These are phyloP conservation scores for Hydractinia echinata DNA, from an alignment of 30 jellyfish, hydroid and myxozoan genomes.

Conservation along the genomic window DNA sequence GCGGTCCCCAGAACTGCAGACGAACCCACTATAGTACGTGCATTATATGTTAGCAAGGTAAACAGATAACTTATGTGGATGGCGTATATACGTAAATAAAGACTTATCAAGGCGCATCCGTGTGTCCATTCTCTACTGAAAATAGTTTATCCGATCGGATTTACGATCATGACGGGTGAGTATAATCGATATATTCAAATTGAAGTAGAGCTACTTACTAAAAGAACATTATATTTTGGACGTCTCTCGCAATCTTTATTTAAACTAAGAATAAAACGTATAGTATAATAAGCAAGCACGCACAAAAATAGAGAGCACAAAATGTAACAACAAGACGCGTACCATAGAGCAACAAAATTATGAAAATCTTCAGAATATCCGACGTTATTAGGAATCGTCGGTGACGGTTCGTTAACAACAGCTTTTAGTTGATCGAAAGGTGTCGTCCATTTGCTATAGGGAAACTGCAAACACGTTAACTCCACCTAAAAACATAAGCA, in stretches of 20 bases:
- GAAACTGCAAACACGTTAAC: conserved; percentile 76
- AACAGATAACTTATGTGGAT: too few species aligned
- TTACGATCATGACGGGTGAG: too few species aligned
- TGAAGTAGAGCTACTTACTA: conserved; percentile 46
- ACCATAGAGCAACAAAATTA: conserved; percentile 69
- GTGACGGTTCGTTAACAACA: conserved; percentile 88
- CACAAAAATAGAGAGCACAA: too few species aligned
- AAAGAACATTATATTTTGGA: conserved; percentile 72
- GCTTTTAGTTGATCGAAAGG: conserved; percentile 94
- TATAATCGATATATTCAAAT: too few species aligned
- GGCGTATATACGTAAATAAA: too few species aligned
- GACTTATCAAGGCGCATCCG: too few species aligned
- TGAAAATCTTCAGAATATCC: conserved; percentile 51
- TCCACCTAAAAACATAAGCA: conserved; percentile 58
- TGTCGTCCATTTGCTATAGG: conserved; percentile 82
- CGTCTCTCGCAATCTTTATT: conserved; percentile 61
- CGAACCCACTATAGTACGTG: too few species aligned
- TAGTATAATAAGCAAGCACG: too few species aligned
- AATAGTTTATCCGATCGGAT: too few species aligned
- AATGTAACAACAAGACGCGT: neutral
- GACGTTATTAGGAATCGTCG: conserved; percentile 43
- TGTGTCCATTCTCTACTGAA: too few species aligned
- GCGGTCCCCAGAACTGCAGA: too few species aligned
- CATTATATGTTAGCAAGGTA: too few species aligned
- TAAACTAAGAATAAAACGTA: conserved; percentile 41